These are phyloP conservation scores for Morus bassanus DNA, from an alignment of 2,797 vertebrate species.

Conservation along the genomic window DNA sequence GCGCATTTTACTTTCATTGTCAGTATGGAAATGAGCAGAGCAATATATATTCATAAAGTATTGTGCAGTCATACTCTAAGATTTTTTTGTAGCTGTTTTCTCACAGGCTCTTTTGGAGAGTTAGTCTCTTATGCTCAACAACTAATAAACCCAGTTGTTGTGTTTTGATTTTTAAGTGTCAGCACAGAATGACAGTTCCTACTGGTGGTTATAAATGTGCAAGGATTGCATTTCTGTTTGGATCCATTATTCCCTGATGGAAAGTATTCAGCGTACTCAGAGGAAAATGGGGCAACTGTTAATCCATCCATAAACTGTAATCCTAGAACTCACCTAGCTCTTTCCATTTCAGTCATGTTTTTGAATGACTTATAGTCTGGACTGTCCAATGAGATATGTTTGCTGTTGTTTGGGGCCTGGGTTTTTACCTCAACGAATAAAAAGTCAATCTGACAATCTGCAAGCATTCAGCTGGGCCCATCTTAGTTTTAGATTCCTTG, in stretches of 20 bases:
- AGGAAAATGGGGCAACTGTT: neutral
- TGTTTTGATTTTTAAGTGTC: neutral
- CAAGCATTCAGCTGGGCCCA: neutral
- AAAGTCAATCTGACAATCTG: neutral
- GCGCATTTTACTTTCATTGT: neutral
- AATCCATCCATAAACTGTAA: neutral
- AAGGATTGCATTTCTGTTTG: neutral
- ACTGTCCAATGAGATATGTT: neutral
- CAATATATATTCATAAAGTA: neutral
- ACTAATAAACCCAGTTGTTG: neutral
- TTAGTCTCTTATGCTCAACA: neutral
- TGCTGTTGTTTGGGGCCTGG: neutral
- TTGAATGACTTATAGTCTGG: neutral
- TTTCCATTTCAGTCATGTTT: neutral
- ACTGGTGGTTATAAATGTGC: neutral
- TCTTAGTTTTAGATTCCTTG: neutral
- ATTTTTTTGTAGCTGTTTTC: neutral
- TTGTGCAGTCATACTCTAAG: neutral
- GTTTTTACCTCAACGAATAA: neutral
- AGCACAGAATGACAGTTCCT: neutral
- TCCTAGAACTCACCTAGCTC: neutral
- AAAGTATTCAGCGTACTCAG: fast-evolving
- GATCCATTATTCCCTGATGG: fast-evolving
- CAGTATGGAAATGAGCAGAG: neutral
- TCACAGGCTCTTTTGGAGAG: neutral